Conservation (phyloP, 1,140 invertebrate species). For the honey bee (Apis mellifera) region DNA sequence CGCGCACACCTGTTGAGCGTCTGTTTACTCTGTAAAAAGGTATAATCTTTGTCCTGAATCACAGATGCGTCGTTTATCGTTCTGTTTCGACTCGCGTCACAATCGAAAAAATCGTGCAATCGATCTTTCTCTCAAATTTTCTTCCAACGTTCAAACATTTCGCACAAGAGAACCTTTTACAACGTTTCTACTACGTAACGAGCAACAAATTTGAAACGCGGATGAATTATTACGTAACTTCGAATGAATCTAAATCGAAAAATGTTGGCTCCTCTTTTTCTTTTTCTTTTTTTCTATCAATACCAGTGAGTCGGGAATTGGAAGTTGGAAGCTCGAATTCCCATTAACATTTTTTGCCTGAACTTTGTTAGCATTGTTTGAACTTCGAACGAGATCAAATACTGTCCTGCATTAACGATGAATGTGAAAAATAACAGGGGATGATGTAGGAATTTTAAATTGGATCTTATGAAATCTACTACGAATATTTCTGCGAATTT, state of each 20-base stretch:
- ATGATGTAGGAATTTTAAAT: constrained; percentile 16
- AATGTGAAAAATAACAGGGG: constrained; percentile 34
- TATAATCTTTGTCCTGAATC: constrained; percentile 50
- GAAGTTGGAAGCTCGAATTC: neutral
- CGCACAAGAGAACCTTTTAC: neutral
- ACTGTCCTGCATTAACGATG: constrained; percentile 23
- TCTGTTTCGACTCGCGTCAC: neutral
- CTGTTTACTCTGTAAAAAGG: constrained; percentile 42
- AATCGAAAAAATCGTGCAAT: too few relatives aligned
- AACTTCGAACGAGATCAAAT: constrained; percentile 25
- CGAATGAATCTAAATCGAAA: neutral
- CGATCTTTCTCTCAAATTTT: too few relatives aligned
- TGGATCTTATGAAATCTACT: constrained; percentile 1
- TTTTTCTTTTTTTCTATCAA: neutral
- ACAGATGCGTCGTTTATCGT: constrained; percentile 18
- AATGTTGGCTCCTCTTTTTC: neutral
- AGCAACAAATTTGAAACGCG: constrained; percentile 34
- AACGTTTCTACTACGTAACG: constrained; percentile 40
- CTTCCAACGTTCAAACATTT: neutral
- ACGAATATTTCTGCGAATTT: neutral
- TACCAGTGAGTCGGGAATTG: neutral
- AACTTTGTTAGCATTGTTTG: constrained; percentile 34
- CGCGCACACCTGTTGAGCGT: constrained; percentile 43
- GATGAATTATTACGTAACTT: constrained; percentile 5
- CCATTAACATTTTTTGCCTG: constrained; percentile 33